phyloP scores from a whole-genome alignment of 2,113 vertebrate genomes.

The Boulengerochromis microlepis region DNA sequence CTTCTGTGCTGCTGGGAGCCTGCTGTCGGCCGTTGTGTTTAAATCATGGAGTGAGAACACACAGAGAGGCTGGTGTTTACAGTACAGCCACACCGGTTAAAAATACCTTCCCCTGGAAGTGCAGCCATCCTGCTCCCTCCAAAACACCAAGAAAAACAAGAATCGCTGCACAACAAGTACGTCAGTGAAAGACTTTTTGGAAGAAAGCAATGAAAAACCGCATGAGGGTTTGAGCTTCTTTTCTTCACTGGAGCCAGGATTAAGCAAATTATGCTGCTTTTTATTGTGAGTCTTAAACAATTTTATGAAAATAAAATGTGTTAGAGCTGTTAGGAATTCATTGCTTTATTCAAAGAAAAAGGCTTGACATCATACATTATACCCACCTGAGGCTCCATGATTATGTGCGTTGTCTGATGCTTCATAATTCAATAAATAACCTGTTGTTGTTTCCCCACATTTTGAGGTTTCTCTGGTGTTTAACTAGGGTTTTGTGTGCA shows the following conservation, averaged over 20 bases:
- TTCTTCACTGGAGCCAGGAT: not conserved
- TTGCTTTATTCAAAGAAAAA: not conserved
- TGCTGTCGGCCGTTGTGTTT: constrained; percentile 35
- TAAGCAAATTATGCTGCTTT: not conserved
- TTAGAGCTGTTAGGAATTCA: not conserved
- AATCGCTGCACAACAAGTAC: not conserved
- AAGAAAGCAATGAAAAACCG: accelerated
- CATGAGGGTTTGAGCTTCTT: not conserved
- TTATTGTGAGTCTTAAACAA: not conserved
- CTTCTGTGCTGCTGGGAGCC: constrained; percentile 24
- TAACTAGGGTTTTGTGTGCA: not conserved
- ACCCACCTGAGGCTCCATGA: not conserved
- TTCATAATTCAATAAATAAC: not conserved
- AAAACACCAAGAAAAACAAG: constrained; percentile 11
- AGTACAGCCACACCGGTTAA: constrained; percentile 42
- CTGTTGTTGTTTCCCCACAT: not conserved
- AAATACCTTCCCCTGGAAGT: constrained; percentile 46
- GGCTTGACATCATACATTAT: not conserved
- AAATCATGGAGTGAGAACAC: constrained; percentile 59
- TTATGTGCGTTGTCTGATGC: not conserved
- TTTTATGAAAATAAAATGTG: not conserved
- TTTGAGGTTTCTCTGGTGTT: not conserved
- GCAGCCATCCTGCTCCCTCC: constrained; percentile 2
- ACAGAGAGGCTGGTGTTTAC: constrained; percentile 57
- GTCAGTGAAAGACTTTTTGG: not conserved